These are phyloP conservation scores for Crenuchus spilurus DNA, from an alignment of 2,797 vertebrate genomes.

Conservation along the genomic window DNA sequence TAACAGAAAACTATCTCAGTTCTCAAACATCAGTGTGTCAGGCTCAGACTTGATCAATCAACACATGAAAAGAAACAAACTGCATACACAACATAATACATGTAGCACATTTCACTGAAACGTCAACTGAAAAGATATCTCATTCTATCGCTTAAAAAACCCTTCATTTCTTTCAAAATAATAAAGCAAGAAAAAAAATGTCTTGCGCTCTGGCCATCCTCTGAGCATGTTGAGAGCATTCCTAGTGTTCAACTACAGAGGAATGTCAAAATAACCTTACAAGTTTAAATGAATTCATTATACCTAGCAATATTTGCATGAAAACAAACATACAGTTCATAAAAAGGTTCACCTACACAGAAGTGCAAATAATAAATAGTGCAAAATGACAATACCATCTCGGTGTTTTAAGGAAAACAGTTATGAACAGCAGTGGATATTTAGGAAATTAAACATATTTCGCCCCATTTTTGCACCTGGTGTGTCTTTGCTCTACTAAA, in stretches of 20 bases:
- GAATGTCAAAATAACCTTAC: slow-evolving; percentile 25
- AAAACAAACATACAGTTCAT: slow-evolving; percentile 19
- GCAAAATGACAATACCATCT: slow-evolving; percentile 29
- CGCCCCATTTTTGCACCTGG: background rate
- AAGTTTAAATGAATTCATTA: slow-evolving; percentile 49
- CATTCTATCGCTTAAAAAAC: background rate
- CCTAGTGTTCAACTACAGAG: slow-evolving; percentile 6
- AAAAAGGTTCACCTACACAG: slow-evolving; percentile 43
- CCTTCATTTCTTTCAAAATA: background rate
- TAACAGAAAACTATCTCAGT: no score
- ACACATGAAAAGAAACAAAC: no score
- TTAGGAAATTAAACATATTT: background rate
- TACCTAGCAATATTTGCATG: slow-evolving; percentile 47
- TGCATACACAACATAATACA: slow-evolving; percentile 24
- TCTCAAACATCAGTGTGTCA: slow-evolving; percentile 61
- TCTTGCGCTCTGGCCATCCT: background rate
- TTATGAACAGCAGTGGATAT: background rate
- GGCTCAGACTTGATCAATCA: slow-evolving; percentile 52
- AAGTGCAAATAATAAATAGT: slow-evolving; percentile 48
- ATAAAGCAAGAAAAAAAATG: slow-evolving; percentile 5
- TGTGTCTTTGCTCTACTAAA: background rate
- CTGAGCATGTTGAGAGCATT: background rate
- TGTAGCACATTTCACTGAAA: slow-evolving; percentile 7
- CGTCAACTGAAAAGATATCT: background rate
- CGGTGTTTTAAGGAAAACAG: no score